Percentiles rank a stretch among this genome's conserved stretches.
phyloP scores from a whole-genome alignment of 1,140 invertebrate species.

The Metopolophium dirhodum region DNA sequence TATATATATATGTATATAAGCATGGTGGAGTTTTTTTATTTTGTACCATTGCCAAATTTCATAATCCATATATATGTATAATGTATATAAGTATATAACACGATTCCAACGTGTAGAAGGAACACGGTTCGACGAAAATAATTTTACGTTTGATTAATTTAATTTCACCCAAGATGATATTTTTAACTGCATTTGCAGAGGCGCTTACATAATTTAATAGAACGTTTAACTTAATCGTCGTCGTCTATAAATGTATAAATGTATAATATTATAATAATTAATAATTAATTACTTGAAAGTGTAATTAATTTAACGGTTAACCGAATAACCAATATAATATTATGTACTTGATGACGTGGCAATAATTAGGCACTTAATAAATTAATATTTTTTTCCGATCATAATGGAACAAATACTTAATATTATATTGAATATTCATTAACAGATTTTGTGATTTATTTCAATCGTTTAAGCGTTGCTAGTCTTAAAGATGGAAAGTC shows the following conservation, averaged over 20 bases:
- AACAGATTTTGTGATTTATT: not conserved
- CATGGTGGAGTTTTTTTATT: not conserved
- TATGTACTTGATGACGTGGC: not conserved
- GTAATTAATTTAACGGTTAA: not conserved
- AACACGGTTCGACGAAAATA: conserved; percentile 15
- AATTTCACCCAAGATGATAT: not conserved
- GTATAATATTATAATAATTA: not conserved
- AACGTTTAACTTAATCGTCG: not conserved
- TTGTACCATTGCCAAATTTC: not conserved
- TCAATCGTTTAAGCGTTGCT: not conserved
- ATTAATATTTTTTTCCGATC: not conserved
- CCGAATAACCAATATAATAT: not conserved
- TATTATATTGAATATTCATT: not conserved
- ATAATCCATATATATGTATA: not conserved
- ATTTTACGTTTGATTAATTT: conserved; percentile 21
- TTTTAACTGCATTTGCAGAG: not conserved
- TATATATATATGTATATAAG: not conserved
- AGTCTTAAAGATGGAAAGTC: not conserved
- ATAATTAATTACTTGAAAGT: not conserved
- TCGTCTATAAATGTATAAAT: not conserved
- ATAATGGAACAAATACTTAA: not conserved
- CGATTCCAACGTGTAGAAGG: not conserved
- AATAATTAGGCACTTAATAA: not conserved
- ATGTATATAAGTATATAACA: not conserved
- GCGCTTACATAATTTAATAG: not conserved